phyloP scores from a whole-genome alignment of 2,113 vertebrate species.

The Poicephalus gulielmi region DNA sequence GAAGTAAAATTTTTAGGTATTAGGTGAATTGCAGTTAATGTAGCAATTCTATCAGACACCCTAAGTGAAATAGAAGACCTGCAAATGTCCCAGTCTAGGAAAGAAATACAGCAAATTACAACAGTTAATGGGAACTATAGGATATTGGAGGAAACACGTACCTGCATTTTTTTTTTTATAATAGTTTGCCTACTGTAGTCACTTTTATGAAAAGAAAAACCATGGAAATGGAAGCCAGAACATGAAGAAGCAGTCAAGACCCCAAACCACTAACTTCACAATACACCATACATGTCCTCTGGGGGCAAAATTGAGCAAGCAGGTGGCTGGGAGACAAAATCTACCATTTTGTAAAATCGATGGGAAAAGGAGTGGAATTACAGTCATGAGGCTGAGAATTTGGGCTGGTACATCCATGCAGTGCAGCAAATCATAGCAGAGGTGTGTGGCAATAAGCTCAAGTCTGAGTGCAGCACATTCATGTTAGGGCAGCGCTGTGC shows the following conservation, averaged over 20 bases:
- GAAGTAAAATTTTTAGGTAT: background rate
- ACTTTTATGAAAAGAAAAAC: background rate
- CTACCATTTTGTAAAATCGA: background rate
- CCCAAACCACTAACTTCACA: background rate
- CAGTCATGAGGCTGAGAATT: background rate
- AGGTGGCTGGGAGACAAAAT: background rate
- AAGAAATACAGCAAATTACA: background rate
- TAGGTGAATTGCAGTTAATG: background rate
- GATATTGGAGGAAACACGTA: background rate
- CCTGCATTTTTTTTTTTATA: background rate
- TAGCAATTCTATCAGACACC: background rate
- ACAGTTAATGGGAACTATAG: background rate
- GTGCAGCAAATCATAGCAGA: background rate
- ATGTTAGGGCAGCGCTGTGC: background rate
- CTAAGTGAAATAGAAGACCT: background rate
- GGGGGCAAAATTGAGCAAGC: background rate
- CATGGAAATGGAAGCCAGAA: background rate
- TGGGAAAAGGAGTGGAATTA: background rate
- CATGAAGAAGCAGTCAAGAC: background rate
- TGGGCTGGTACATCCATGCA: fast-evolving
- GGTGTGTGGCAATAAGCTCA: background rate
- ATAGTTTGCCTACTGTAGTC: background rate
- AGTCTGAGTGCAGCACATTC: background rate
- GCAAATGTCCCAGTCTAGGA: background rate
- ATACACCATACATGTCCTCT: fast-evolving